Evolutionary conservation across 2,888 invertebrate species (phyloP), one percentile per base, ranked within the genome.

Genomic region (Nemapogon koenigi): DNA sequence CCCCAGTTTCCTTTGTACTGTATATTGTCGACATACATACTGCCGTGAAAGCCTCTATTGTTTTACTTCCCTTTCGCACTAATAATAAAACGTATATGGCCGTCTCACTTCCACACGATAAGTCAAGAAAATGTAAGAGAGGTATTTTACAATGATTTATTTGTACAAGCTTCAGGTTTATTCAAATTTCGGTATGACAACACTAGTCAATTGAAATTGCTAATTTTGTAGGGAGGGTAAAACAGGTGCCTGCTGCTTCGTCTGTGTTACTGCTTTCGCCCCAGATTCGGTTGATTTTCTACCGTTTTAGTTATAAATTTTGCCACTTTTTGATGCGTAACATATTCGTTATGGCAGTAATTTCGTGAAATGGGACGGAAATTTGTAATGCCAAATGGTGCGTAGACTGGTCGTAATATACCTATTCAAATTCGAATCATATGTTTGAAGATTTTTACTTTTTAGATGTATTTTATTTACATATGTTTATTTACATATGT

Each of bases 1-100:
- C 59, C 59, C 59, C 62, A 53, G 51, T 58, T 62, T 62, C 63
- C 66, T 66, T 70, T 66, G 64, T 67, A 59, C 55, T 53, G 59
- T 62, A 53, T 51, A 52, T 61, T 58, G 62, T 59, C 59, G 62
- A 61, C 53, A 56, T 59, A 58, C 57, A 55, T 63, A 57, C 60
- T 31, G 18, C 36, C 26, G 25, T 29, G 36, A 50, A 44, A 46
- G 46, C 47, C 45, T 55, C 54, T 53, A 56, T 60, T 60, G 55
- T 59, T 55, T 57, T 53, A 47, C 40, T 42, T 55, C 53, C 44
- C 57, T 42, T 25, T 59, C 51, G 10, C 16, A 16, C 7, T 16
- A n/a, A n/a, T n/a, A n/a, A n/a, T n/a, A n/a, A n/a, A n/a, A n/a
- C 8, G 2, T 3, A 14, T 33, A 31, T 19, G 2, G 18, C 19